These are phyloP conservation scores for Neosalanx taihuensis DNA, from an alignment of 2,797 vertebrate species.

Conservation along the genomic window DNA sequence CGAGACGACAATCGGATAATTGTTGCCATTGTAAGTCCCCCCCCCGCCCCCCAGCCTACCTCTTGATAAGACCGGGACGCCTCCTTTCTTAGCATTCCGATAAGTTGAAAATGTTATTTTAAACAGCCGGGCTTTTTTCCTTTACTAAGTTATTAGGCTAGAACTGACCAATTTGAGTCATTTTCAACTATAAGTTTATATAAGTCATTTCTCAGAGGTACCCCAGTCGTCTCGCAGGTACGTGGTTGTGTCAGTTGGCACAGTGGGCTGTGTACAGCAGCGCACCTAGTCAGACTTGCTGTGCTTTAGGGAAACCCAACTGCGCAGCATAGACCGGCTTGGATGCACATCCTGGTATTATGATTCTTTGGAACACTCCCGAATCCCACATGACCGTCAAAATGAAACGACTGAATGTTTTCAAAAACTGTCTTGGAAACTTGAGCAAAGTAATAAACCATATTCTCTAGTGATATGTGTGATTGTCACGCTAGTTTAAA, in stretches of 20 bases:
- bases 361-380: background rate
- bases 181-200: background rate
- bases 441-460: background rate
- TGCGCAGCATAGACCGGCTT: conserved; percentile 2
- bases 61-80: conserved; percentile 78
- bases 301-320: background rate
- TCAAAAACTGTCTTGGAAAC: background rate
- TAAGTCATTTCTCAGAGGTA: background rate
- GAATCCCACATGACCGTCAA: background rate
- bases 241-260: background rate
- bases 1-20: background rate
- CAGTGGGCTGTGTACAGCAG: background rate
- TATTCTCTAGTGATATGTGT: background rate
- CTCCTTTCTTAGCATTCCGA: conserved; percentile 79
- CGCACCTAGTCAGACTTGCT: background rate
- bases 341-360: background rate
- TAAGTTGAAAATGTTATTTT: background rate
- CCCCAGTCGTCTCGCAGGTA: background rate
- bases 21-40: background rate
- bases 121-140: background rate
- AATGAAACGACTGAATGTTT: background rate
- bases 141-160: background rate
- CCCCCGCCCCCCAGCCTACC: conserved; percentile 63
- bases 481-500: too few relatives aligned
- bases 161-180: background rate